phyloP scores from a whole-genome alignment of 2,888 invertebrate species.

The Phengaris alcon region DNA sequence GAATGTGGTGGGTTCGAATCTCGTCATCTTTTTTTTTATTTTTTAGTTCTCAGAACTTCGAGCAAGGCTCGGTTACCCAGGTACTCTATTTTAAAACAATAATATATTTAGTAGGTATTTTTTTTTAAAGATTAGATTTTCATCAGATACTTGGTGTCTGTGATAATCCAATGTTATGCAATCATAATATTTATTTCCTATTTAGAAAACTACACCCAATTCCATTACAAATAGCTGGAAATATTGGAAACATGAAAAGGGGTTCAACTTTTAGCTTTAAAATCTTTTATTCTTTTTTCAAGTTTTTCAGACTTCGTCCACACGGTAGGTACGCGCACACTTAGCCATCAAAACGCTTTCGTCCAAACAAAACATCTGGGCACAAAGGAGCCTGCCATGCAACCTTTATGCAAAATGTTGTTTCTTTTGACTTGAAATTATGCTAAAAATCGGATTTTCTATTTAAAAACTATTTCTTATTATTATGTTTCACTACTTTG shows the following conservation, averaged over 20 bases:
- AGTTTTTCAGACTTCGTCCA: background rate
- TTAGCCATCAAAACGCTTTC: conserved; percentile 26
- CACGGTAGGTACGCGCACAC: background rate
- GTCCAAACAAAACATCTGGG: conserved; percentile 14
- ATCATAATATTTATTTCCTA: background rate
- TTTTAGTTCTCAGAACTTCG: too few relatives aligned
- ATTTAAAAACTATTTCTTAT: too few relatives aligned
- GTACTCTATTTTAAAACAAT: too few relatives aligned
- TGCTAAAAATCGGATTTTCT: background rate
- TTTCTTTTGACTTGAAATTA: conserved; percentile 1
- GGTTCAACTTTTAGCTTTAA: background rate
- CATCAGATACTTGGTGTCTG: background rate
- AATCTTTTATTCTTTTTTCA: conserved; percentile 14
- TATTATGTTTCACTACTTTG: too few relatives aligned
- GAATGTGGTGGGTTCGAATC: too few relatives aligned
- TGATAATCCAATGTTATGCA: background rate
- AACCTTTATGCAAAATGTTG: conserved; percentile 7
- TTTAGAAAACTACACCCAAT: background rate
- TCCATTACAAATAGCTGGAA: background rate
- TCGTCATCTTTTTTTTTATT: too few relatives aligned
- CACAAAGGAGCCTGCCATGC: background rate
- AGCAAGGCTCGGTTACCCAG: too few relatives aligned
- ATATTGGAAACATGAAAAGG: conserved; percentile 1
- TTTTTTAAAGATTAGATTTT: too few relatives aligned
- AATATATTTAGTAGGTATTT: too few relatives aligned